These are phyloP conservation scores for Drosophila navojoa DNA, from an alignment of 1,140 invertebrate species.

Conservation along the genomic window DNA sequence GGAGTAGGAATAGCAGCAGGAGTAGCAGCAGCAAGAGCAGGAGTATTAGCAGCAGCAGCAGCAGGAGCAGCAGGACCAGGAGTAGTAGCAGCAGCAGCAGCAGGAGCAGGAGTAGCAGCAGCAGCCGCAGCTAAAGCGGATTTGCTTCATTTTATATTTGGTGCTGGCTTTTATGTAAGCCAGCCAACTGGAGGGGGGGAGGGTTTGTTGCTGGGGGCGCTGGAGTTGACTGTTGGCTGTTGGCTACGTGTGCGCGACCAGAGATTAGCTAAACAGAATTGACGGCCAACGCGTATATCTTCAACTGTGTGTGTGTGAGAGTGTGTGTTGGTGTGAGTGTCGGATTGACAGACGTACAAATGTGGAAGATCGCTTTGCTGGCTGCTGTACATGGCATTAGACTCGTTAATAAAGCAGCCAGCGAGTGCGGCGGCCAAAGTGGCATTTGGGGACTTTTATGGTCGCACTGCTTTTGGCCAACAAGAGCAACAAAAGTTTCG, in stretches of 20 bases:
- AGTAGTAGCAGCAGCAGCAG: too few species aligned
- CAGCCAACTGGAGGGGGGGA: constrained; percentile 29
- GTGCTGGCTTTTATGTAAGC: constrained; percentile 54
- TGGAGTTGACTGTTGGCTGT: constrained; percentile 7
- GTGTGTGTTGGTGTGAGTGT: neutral
- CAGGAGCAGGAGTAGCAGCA: too few species aligned
- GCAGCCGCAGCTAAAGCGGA: constrained; percentile 53
- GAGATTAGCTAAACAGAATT: constrained; percentile 78
- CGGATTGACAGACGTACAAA: constrained; percentile 33
- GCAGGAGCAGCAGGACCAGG: too few species aligned
- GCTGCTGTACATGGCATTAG: constrained; percentile 61
- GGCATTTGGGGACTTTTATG: constrained; percentile 71
- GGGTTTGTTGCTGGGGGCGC: neutral
- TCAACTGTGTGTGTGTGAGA: neutral
- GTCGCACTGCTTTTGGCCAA: constrained; percentile 37
- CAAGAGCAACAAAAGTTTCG: constrained; percentile 57
- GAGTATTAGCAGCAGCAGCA: too few species aligned
- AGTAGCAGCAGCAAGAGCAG: too few species aligned
- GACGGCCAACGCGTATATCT: constrained; percentile 46
- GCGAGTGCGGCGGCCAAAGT: constrained; percentile 65
- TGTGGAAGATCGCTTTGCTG: constrained; percentile 14
- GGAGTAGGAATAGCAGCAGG: too few species aligned
- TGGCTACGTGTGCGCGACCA: constrained; percentile 65
- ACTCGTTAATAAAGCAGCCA: constrained; percentile 70
- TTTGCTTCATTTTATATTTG: constrained; percentile 55